These are phyloP conservation scores for Xestoiulus laeticollis DNA, from an alignment of 2,888 invertebrate species.

Conservation along the genomic window DNA sequence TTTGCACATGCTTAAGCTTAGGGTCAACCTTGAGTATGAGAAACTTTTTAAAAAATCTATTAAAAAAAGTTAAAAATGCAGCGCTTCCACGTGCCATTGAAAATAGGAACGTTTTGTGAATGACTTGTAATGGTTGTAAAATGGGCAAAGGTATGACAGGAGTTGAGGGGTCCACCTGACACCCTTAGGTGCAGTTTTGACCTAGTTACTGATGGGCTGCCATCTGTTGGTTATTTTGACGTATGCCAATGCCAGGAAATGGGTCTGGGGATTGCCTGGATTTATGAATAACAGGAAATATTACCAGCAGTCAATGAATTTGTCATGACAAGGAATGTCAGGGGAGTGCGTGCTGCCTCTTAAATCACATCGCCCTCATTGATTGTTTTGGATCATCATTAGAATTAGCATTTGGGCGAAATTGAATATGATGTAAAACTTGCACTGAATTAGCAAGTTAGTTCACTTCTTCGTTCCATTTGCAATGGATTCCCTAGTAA, in stretches of 20 bases:
- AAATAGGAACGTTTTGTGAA: conserved; percentile 10
- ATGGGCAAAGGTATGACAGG: conserved; percentile 3
- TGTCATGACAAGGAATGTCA: neutral
- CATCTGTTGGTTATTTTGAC: conserved; percentile 17
- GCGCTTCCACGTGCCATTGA: neutral
- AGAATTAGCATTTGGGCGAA: neutral
- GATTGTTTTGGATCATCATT: neutral
- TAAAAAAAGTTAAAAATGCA: neutral
- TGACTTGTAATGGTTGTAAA: conserved; percentile 30
- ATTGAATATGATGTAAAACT: neutral
- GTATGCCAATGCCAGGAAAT: conserved; percentile 32
- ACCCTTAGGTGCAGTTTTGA: conserved; percentile 41
- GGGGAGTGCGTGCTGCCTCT: neutral
- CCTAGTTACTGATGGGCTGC: conserved; percentile 24
- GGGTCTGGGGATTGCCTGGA: neutral
- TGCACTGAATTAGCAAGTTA: too few relatives aligned
- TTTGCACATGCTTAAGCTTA: neutral
- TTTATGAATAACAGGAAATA: conserved; percentile 41
- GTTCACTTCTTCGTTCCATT: too few relatives aligned
- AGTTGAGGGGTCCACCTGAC: conserved; percentile 41
- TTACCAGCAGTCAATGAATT: neutral
- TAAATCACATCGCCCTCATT: neutral
- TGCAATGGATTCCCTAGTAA: too few relatives aligned
- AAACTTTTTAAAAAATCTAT: neutral
- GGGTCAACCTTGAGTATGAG: neutral